Base-by-base conservation (phyloP, 1,140 invertebrate species). In the Scaptomyza pallida region DNA sequence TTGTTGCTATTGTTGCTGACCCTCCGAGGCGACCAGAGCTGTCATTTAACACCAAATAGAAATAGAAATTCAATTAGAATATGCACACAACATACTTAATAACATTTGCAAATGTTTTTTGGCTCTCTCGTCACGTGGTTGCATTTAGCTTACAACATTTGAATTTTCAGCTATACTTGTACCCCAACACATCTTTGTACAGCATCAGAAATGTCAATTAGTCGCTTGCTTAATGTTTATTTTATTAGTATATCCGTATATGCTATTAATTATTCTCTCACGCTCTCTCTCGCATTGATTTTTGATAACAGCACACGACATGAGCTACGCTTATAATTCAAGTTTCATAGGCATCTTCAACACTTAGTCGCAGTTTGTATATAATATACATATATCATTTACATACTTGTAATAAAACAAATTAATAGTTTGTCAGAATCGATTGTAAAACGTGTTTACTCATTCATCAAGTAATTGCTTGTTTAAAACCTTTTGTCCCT, bases 11-110 rank as follows among this genome's bases (percentile, higher is more conserved):
- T 47, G 33, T 15, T 26, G 40, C 16, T 54, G 61, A 71, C 68
- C 68, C 68, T 71, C 61, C 37, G 44, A 37, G 15, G 33, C 41
- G 62, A 60, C 62, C 69, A 72, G 69, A 60, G 23, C 68, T 72
- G 68, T 72, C 68, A 71, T 30, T 71, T 71, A 64, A 21, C 47
- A 16, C 26, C 56, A 15, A 35, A 35, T 19, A 17, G 16, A 33
- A 17, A 16, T 45, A 45, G 0, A 21, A 57, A 61, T 13, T 9
- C 16, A 5, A 48, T 40, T 40, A 12, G 35, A 5, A 50, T 40
- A 40, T 61, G 59, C 40, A 33, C 8, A 19, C 23, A 30, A 67
- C 26, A 50, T 50, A 10, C 17, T 45, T 21, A 15, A 21, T 23
- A 43, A 43, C 33, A 47, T 45, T 45, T 35, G 17, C 13, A 33